A percentile compares a stretch with the other conserved stretches of the same genome.
Conservation (phyloP, 2,113 vertebrate species). For the Cavia aperea region DNA sequence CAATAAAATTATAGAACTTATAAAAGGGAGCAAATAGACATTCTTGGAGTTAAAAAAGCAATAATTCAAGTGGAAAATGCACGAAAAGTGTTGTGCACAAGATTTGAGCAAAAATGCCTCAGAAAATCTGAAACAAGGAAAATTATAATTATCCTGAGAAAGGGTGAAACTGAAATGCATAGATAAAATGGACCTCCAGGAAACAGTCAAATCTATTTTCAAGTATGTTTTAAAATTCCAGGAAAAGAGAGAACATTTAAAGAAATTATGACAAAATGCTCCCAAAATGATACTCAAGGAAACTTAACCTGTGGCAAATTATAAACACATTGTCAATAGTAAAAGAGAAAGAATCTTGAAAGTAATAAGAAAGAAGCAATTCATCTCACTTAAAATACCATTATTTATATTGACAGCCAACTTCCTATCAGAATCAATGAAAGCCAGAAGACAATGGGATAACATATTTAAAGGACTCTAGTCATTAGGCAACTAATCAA, state of each 20-base stretch:
- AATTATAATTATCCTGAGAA: not conserved
- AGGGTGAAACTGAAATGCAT: not conserved
- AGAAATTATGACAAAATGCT: not conserved
- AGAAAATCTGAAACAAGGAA: not conserved
- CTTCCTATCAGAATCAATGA: not conserved
- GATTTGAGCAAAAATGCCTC: not conserved
- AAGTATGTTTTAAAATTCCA: not conserved
- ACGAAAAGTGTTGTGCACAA: not conserved
- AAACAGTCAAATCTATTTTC: not conserved
- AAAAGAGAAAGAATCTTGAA: not conserved
- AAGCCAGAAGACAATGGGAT: not conserved
- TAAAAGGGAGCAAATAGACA: not conserved
- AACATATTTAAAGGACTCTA: not conserved
- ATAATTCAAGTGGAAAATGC: not conserved
- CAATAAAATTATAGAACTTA: not conserved
- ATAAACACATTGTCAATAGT: not conserved
- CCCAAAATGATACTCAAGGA: not conserved
- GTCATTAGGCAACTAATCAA: too few relatives aligned
- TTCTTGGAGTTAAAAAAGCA: not conserved
- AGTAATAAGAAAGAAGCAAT: not conserved
- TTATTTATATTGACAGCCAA: too few relatives aligned
- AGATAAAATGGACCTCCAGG: not conserved
- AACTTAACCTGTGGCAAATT: not conserved
- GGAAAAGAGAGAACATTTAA: not conserved
- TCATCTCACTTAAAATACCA: not conserved